These are phyloP conservation scores for Fopius arisanus DNA, from an alignment of 1,140 invertebrate species.

Conservation along the genomic window DNA sequence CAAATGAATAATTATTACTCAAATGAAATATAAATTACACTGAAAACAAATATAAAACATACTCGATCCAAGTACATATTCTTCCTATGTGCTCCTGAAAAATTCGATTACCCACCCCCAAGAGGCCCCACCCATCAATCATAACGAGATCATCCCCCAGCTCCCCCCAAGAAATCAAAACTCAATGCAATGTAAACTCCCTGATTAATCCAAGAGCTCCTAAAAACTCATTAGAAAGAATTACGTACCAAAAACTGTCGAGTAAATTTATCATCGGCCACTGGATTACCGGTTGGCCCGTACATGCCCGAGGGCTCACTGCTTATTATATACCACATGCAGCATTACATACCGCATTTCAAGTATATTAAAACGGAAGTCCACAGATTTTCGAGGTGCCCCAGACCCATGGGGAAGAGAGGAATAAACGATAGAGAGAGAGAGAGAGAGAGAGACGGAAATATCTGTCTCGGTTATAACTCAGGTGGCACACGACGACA, in stretches of 20 bases:
- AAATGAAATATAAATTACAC: too few species aligned
- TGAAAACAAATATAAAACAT: too few species aligned
- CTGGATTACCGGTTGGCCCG: conserved; percentile 13
- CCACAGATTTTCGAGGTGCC: conserved; percentile 30
- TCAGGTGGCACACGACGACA: conserved; percentile 4
- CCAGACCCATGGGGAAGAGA: background rate
- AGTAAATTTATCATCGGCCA: conserved; percentile 15
- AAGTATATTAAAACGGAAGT: conserved; percentile 42
- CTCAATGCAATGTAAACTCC: background rate
- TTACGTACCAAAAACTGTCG: background rate
- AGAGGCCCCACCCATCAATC: too few species aligned
- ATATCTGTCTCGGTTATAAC: conserved; percentile 10
- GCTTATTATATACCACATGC: background rate
- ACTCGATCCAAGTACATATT: too few species aligned
- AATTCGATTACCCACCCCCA: background rate
- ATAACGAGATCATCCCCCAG: too few species aligned
- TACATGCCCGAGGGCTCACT: background rate
- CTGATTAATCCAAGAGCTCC: background rate
- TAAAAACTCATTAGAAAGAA: background rate
- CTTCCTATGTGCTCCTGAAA: too few species aligned
- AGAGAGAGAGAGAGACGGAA: background rate
- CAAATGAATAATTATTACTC: too few species aligned
- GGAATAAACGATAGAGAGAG: background rate
- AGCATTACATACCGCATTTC: background rate
- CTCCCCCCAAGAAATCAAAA: too few species aligned